Percentiles rank a stretch among this genome's conserved stretches.
Conservation (phyloP, 2,888 invertebrate species). For the Stramonita haemastoma region DNA sequence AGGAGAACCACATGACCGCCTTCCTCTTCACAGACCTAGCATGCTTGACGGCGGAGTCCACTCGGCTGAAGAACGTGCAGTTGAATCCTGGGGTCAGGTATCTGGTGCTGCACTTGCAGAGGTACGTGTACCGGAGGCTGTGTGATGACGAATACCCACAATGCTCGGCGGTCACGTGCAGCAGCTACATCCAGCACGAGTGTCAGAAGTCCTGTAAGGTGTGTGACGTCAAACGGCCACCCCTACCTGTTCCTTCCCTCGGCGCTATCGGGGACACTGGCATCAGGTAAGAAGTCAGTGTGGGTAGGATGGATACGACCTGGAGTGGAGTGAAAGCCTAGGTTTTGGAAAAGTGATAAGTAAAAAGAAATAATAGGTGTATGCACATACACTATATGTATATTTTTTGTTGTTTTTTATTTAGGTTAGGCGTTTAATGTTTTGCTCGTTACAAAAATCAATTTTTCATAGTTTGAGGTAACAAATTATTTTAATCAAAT, state of each 20-base stretch:
- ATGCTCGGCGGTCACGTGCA: constrained; percentile 63
- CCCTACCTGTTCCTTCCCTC: constrained; percentile 62
- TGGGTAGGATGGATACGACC: not conserved
- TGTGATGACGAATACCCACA: constrained; percentile 69
- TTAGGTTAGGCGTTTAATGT: too few relatives aligned
- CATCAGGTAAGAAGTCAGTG: constrained; percentile 46
- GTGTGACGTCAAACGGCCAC: constrained; percentile 58
- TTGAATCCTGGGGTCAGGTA: constrained; percentile 40
- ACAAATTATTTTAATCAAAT: too few relatives aligned
- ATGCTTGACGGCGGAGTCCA: constrained; percentile 45
- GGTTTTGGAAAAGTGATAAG: not conserved
- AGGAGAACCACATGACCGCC: constrained; percentile 37
- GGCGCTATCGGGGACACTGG: constrained; percentile 58
- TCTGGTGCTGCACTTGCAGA: constrained; percentile 57
- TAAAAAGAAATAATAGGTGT: too few relatives aligned
- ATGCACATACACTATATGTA: too few relatives aligned
- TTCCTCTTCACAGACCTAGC: constrained; percentile 62
- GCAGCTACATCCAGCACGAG: constrained; percentile 55
- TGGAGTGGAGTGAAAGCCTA: not conserved
- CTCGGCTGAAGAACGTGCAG: not conserved
- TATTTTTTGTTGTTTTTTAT: too few relatives aligned
- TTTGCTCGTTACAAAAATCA: too few relatives aligned
- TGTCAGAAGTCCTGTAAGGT: constrained; percentile 66
- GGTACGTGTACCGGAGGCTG: constrained; percentile 54
- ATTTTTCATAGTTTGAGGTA: too few relatives aligned